A percentile compares a stretch with the other conserved stretches of the same genome.
phyloP scores from a whole-genome alignment of 2,113 vertebrate genomes.

The Turdus rufiventris region DNA sequence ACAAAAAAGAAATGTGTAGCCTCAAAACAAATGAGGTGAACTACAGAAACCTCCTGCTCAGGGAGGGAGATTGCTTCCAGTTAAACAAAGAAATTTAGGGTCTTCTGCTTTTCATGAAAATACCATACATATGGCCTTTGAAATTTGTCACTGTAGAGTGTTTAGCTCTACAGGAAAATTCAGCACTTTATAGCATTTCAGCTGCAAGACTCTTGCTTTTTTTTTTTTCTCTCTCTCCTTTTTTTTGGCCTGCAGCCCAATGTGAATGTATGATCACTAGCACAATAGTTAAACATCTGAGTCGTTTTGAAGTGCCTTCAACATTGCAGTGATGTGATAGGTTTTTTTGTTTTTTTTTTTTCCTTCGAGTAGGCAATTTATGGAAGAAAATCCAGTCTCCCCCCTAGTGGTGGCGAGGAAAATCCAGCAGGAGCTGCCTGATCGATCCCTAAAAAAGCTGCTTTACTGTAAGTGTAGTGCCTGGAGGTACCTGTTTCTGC shows the following conservation, averaged over 20 bases:
- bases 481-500: neutral
- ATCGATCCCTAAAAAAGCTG: neutral
- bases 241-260: constrained; percentile 78
- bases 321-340: constrained; percentile 63
- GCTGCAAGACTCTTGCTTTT: constrained; percentile 66
- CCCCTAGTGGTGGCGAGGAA: constrained; percentile 70
- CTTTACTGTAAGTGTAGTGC: neutral
- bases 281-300: constrained; percentile 82
- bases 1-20: constrained; percentile 16
- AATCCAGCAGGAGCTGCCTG: constrained; percentile 22
- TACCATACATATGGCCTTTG: constrained; percentile 77
- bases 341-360: constrained; percentile 34
- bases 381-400: constrained; percentile 55
- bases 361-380: constrained; percentile 42
- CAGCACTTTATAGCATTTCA: constrained; percentile 73
- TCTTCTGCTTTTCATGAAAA: constrained; percentile 74
- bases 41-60: constrained; percentile 40
- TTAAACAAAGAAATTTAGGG: constrained; percentile 80
- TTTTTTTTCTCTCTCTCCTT: neutral
- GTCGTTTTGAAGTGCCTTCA: constrained; percentile 78
- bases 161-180: constrained; percentile 79
- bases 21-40: constrained; percentile 54
- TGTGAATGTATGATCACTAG: constrained; percentile 79
- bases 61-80: constrained; percentile 62
- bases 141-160: constrained; percentile 78